Evolutionary conservation across 2,888 invertebrate species (phyloP), one percentile per base, ranked within the genome.

Genomic region (Cerastis leucographa): DNA sequence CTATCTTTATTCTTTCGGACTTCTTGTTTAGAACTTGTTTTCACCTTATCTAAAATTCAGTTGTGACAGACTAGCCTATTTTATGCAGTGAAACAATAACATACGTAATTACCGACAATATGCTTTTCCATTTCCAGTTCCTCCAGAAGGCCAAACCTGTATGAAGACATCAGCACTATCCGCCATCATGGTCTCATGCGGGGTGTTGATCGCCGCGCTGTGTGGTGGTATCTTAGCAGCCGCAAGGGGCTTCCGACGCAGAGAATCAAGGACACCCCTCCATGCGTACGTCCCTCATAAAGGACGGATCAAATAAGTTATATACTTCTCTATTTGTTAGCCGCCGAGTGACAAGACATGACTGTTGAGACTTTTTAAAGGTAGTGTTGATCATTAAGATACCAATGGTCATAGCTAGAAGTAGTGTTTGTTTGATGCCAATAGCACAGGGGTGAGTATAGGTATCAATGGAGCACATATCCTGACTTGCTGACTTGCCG

Each of bases 191-290:
- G 98, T 97, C 14, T 96, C 97, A 0, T 97, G 97, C 76, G 98
- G 98, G 14, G 97, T 98, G n/a, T 90, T 98, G 25, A 95, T 98
- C 81, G 98, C 98, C 64, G 97, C 98, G 68, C 95, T 99, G 78
- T 97, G 97, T 0, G 98, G 98, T 14, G 97, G 98, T 0, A 96
- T 98, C 42, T 96, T 98, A 85, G 97, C 98, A 0, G 98, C 98
- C 77, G 99, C 98, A 90, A 97, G 98, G 22, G 97, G 98, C 82
- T 97, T 98, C 94, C 97, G 98, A 83, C 97, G 97, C 46, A 76
- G 82, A 35, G 97, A 97, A 81, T 93, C 94, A 42, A 94, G 94
- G 75, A 92, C 95, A 9, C 94, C 97, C 0, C 96, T 95, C 67
- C 94, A 95, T 84, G 96, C 97, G 0, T 97, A 97, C 85, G 97